These are phyloP conservation scores for Mesodorylaimus sp. DNA, from an alignment of 2,888 invertebrate genomes.

Conservation along the genomic window DNA sequence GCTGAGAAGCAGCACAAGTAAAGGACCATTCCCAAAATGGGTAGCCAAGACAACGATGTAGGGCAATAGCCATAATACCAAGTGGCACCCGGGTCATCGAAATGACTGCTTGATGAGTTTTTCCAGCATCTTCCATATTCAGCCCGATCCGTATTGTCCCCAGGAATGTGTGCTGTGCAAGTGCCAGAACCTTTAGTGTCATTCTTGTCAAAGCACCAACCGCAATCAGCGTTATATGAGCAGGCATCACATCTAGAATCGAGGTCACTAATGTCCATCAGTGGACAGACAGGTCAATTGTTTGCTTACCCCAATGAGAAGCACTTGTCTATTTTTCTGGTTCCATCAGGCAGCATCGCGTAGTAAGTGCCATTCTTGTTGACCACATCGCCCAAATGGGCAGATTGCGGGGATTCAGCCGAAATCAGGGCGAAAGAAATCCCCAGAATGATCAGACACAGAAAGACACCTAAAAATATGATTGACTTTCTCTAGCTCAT, in stretches of 20 bases:
- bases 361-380: too few species aligned
- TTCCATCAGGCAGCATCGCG: too few species aligned
- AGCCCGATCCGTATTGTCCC: neutral
- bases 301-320: too few species aligned
- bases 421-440: neutral
- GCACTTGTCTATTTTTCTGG: too few species aligned
- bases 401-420: too few species aligned
- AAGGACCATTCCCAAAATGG: constrained; percentile 33
- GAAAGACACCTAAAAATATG: neutral
- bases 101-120: too few species aligned
- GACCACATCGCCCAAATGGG: too few species aligned
- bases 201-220: neutral
- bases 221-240: neutral
- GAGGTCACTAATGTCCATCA: too few species aligned
- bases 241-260: neutral
- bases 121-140: neutral
- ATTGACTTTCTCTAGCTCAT: too few species aligned
- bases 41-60: constrained; percentile 30
- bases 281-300: too few species aligned
- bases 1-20: constrained; percentile 39
- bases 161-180: neutral
- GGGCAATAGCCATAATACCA: constrained; percentile 38
- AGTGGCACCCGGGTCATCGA: constrained; percentile 9
- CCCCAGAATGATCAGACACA: neutral
- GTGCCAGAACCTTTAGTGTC: neutral